A percentile compares a stretch with the other conserved stretches of the same genome.
Conservation (phyloP, 1,140 invertebrate genomes). For the Lineus longissimus region DNA sequence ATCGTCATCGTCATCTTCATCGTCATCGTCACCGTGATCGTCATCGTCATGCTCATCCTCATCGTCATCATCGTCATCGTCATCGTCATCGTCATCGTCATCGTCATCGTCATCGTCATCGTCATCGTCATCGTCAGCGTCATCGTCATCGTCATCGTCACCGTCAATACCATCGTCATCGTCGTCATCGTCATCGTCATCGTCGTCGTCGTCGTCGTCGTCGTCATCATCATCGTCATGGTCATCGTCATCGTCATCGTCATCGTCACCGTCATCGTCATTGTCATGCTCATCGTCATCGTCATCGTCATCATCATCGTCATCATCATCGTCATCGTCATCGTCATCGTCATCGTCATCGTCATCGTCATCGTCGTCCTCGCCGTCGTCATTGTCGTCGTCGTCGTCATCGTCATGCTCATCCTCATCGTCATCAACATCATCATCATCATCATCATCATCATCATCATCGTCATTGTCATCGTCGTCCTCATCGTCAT, state of each 20-base stretch:
- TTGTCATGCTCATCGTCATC: no score
- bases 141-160: slow-evolving; percentile 14
- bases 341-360: background rate
- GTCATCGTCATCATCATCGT: background rate
- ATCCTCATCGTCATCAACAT: no score
- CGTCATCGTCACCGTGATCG: slow-evolving; percentile 12
- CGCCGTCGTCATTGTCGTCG: background rate
- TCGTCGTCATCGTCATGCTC: background rate
- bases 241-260: slow-evolving; percentile 7
- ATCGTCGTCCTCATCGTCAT: no score
- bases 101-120: slow-evolving; percentile 14
- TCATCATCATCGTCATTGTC: slow-evolving; percentile 8
- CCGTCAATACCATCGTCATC: slow-evolving; percentile 5
- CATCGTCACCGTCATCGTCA: slow-evolving; percentile 7
- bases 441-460: background rate
- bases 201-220: background rate
- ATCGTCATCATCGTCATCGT: slow-evolving; percentile 11
- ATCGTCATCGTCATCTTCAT: background rate
- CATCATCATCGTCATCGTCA: no score
- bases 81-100: slow-evolving; percentile 16
- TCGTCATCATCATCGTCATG: no score
- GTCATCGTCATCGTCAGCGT: no score
- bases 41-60: slow-evolving; percentile 16
- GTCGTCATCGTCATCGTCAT: background rate
- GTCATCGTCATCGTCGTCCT: background rate